phyloP scores from a whole-genome alignment of 2,888 invertebrate species.

The Ectemnius lituratus region DNA sequence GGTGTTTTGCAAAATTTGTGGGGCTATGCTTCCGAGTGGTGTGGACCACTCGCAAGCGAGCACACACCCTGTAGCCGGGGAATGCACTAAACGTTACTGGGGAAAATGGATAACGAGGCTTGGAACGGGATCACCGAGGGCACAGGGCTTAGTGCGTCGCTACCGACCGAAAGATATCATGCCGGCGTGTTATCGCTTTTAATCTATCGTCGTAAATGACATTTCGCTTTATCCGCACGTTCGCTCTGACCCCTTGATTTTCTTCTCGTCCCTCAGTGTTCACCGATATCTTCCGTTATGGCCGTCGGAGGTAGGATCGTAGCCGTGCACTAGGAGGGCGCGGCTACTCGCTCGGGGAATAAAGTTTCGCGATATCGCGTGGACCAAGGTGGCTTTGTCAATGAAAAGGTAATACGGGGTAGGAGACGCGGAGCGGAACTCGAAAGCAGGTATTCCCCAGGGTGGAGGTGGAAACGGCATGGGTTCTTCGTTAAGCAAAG shows the following conservation, averaged over 20 bases:
- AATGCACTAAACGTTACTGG: conserved; percentile 54
- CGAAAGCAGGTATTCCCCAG: conserved; percentile 15
- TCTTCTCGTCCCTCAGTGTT: conserved; percentile 1
- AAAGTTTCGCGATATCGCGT: conserved; percentile 20
- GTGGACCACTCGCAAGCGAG: conserved; percentile 23
- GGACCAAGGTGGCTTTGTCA: background rate
- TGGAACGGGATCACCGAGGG: conserved; percentile 7
- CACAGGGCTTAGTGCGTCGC: conserved; percentile 31
- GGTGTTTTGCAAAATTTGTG: conserved; percentile 72
- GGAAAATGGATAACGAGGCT: conserved; percentile 59
- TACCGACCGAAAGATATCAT: conserved; percentile 56
- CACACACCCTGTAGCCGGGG: conserved; percentile 14
- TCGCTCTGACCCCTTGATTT: conserved; percentile 11
- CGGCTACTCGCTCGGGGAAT: conserved; percentile 4
- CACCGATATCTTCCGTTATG: conserved; percentile 38
- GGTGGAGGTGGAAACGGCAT: conserved; percentile 2
- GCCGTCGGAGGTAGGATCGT: background rate
- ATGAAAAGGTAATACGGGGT: conserved; percentile 38
- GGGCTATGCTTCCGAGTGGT: conserved; percentile 55
- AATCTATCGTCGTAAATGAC: conserved; percentile 50
- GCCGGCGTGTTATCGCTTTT: conserved; percentile 54
- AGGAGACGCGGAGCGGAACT: background rate
- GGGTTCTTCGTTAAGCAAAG: conserved; percentile 42
- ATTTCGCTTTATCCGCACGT: conserved; percentile 31
- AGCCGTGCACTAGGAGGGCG: too few relatives aligned